A percentile compares a stretch with the other conserved stretches of the same genome.
Evolutionary conservation across 2,797 vertebrate genomes (phyloP).

Genomic region (Pipistrellus pipistrellus): DNA sequence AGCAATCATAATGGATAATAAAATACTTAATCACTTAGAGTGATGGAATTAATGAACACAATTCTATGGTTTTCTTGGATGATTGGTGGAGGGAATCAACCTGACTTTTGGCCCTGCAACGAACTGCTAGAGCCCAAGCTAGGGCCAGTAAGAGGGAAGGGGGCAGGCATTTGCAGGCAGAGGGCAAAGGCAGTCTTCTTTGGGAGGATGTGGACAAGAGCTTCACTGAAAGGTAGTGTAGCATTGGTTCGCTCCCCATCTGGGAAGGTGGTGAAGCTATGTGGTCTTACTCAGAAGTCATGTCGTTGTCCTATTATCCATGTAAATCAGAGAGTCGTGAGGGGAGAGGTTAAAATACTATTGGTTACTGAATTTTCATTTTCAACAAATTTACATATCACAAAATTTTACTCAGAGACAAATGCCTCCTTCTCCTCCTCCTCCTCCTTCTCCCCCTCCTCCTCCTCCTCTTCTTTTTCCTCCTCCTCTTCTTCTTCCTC

Average conservation of each 20-base stretch:
- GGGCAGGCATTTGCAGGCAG: background rate
- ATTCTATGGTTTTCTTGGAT: conserved; percentile 62
- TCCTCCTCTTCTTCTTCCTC: too few relatives aligned
- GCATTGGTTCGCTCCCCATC: background rate
- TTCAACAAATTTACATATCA: background rate
- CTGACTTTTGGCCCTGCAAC: background rate
- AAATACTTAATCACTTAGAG: conserved; percentile 41
- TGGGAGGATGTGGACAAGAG: background rate
- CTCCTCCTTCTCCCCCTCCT: too few relatives aligned
- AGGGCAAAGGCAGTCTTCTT: background rate
- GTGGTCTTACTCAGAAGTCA: background rate
- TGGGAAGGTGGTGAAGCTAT: background rate
- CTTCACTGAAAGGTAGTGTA: background rate
- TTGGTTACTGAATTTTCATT: background rate
- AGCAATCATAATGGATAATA: conserved; percentile 49
- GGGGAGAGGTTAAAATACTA: background rate
- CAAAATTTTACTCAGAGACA: background rate
- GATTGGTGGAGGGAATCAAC: conserved; percentile 53
- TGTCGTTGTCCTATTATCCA: background rate
- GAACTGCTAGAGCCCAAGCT: background rate
- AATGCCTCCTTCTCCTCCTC: too few relatives aligned
- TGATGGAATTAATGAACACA: conserved; percentile 65
- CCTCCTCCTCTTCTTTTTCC: too few relatives aligned
- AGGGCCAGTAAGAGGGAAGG: background rate
- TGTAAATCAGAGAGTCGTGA: background rate